phyloP scores from a whole-genome alignment of 1,140 invertebrate species.

The Penaeus indicus region DNA sequence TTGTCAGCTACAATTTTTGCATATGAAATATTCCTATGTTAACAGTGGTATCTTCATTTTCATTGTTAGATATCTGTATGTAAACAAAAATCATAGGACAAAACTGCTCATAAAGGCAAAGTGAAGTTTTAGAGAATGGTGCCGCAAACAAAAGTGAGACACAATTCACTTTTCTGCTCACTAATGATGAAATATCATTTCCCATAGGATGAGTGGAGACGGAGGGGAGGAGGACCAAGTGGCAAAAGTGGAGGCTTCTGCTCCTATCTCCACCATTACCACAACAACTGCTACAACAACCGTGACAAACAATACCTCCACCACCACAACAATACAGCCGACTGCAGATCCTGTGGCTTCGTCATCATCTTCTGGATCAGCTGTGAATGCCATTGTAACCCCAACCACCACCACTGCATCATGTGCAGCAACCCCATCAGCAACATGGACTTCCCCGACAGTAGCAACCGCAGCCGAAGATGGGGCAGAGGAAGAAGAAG shows the following conservation, averaged over 20 bases:
- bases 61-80: too few relatives aligned
- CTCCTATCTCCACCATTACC: constrained; percentile 33
- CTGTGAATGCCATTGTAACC: too few relatives aligned
- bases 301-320: background rate
- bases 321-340: constrained; percentile 47
- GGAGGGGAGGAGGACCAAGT: constrained; percentile 56
- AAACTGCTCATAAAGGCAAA: too few relatives aligned
- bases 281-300: constrained; percentile 7
- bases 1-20: too few relatives aligned
- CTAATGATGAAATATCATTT: background rate
- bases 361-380: too few relatives aligned
- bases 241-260: constrained; percentile 46
- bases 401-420: background rate
- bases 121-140: too few relatives aligned
- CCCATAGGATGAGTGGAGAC: constrained; percentile 58
- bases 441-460: background rate
- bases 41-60: too few relatives aligned
- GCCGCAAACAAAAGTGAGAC: background rate
- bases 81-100: too few relatives aligned
- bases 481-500: constrained; percentile 40
- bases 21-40: too few relatives aligned
- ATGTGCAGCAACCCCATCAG: constrained; percentile 8
- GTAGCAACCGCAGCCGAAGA: constrained; percentile 8
- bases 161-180: background rate
- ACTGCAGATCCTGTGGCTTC: constrained; percentile 11